Percentiles rank a stretch among this genome's conserved stretches.
These are phyloP conservation scores for Parnassius apollo DNA, from an alignment of 2,888 invertebrate species.

Conservation along the genomic window DNA sequence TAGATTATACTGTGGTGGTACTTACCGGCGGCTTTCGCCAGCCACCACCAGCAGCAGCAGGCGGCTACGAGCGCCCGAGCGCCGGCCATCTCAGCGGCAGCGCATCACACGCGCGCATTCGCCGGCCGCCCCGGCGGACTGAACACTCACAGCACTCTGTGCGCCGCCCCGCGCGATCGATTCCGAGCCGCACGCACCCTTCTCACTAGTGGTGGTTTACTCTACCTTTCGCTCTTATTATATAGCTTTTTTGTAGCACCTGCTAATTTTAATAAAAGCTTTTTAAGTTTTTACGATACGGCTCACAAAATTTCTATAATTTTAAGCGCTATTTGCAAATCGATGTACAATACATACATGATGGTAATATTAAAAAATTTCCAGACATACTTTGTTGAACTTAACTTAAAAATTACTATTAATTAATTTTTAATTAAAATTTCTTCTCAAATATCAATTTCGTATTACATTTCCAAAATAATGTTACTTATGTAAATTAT, in stretches of 20 bases:
- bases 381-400: too few relatives aligned
- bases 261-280: conserved; percentile 3
- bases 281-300: not conserved
- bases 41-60: conserved; percentile 79
- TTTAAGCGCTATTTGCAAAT: too few relatives aligned
- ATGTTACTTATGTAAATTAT: too few relatives aligned
- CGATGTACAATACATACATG: too few relatives aligned
- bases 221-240: conserved; percentile 15
- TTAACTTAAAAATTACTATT: too few relatives aligned
- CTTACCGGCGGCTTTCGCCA: conserved; percentile 78
- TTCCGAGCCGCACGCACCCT: conserved; percentile 66
- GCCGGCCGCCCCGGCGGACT: conserved; percentile 81
- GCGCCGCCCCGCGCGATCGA: conserved; percentile 59
- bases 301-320: too few relatives aligned
- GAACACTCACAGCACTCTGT: conserved; percentile 41
- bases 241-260: conserved; percentile 7
- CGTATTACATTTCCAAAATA: too few relatives aligned
- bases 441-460: too few relatives aligned
- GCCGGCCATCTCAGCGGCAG: conserved; percentile 79
- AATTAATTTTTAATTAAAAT: too few relatives aligned
- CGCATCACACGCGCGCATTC: conserved; percentile 79
- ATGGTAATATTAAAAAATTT: too few relatives aligned
- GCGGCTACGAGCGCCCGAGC: conserved; percentile 80
- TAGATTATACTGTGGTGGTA: conserved; percentile 38
- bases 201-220: conserved; percentile 56